Evolutionary conservation across 37 sponge, comb jelly and placozoan genomes (phyloP).

Genomic region (Eunapius fragilis): DNA sequence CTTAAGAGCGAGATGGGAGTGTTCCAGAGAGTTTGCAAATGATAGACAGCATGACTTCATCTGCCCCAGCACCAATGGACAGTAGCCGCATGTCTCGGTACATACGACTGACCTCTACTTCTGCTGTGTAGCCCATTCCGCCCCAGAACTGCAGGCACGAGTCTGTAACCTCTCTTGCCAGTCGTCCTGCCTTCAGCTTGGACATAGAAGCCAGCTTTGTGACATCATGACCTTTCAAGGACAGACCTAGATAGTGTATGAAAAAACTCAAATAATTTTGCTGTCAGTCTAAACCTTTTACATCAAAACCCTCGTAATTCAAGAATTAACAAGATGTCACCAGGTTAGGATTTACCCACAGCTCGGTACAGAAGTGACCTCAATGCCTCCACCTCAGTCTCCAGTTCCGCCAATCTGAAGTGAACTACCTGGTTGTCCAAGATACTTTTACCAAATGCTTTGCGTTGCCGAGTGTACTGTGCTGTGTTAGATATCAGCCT

Average conservation of each 20-base stretch:
- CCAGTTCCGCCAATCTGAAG: conserved; percentile 88
- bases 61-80: conserved; percentile 95
- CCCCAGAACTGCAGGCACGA: conserved; percentile 96
- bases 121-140: conserved; percentile 96
- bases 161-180: conserved; percentile 77
- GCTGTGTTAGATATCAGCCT: conserved; percentile 62
- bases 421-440: conserved; percentile 94
- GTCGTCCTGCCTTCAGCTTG: conserved; percentile 92
- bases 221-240: conserved; percentile 77
- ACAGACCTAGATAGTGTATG: conserved; percentile 39
- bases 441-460: conserved; percentile 87
- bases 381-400: conserved; percentile 89
- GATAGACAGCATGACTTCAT: conserved; percentile 95
- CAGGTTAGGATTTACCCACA: conserved; percentile 29
- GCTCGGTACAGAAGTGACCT: conserved; percentile 81
- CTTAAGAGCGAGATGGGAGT: conserved; percentile 32
- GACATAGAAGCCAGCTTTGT: conserved; percentile 96
- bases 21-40: conserved; percentile 87
- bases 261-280: no score
- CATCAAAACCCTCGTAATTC: not conserved
- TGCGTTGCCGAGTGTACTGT: conserved; percentile 83
- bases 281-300: no score
- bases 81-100: conserved; percentile 81
- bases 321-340: not conserved
- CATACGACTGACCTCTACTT: conserved; percentile 77